phyloP scores from a whole-genome alignment of 2,888 invertebrate genomes.

The Drosophila trichaetosa region DNA sequence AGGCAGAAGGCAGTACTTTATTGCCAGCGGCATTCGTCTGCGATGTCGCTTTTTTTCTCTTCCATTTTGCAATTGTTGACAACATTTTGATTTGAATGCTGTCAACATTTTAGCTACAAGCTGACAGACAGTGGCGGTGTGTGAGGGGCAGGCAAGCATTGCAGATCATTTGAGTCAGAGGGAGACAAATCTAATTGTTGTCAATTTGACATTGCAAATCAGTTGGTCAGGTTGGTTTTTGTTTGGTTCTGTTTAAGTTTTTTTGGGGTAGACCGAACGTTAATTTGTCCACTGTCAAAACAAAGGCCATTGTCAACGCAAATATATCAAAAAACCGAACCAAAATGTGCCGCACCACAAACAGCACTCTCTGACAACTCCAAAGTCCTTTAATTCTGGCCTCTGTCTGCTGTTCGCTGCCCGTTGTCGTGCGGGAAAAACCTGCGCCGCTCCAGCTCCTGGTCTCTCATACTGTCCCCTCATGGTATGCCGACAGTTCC shows the following conservation, averaged over 20 bases:
- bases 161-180: slow-evolving; percentile 26
- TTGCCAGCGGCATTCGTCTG: slow-evolving; percentile 48
- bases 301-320: slow-evolving; percentile 26
- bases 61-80: slow-evolving; percentile 48
- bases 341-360: not conserved
- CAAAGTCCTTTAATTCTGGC: slow-evolving; percentile 26
- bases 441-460: not conserved
- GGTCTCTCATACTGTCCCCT: not conserved
- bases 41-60: slow-evolving; percentile 23
- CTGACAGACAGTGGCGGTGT: slow-evolving; percentile 41
- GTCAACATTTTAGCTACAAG: slow-evolving; percentile 69
- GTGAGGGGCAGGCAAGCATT: not conserved
- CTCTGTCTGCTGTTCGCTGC: slow-evolving; percentile 12
- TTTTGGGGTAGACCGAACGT: slow-evolving; percentile 20
- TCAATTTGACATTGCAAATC: slow-evolving; percentile 60
- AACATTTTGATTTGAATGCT: slow-evolving; percentile 76
- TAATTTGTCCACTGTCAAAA: slow-evolving; percentile 43
- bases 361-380: not conserved
- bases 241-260: slow-evolving; percentile 22
- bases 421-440: slow-evolving; percentile 47
- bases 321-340: slow-evolving; percentile 17
- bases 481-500: slow-evolving; percentile 9
- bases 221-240: slow-evolving; percentile 38
- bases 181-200: slow-evolving; percentile 63
- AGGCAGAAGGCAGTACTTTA: slow-evolving; percentile 20